A percentile compares a stretch with the other conserved stretches of the same genome.
These are phyloP conservation scores for Tenebrosternarchus preto DNA, from an alignment of 2,113 vertebrate species.

Conservation along the genomic window DNA sequence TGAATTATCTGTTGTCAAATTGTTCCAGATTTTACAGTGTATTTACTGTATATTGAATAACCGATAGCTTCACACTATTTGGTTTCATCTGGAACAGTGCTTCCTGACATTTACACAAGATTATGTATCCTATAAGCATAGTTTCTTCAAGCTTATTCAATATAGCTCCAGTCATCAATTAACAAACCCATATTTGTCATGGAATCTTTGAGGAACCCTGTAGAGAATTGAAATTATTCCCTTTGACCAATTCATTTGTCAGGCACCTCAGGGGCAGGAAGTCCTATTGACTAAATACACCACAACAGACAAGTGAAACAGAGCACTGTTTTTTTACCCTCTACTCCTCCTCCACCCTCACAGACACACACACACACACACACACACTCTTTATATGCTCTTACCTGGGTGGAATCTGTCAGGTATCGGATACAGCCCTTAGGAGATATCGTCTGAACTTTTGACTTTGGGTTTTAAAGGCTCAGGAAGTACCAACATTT, in stretches of 20 bases:
- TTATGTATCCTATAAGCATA: conserved; percentile 17
- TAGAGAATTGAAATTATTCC: conserved; percentile 69
- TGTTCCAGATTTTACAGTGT: too few relatives aligned
- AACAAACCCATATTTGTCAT: conserved; percentile 31
- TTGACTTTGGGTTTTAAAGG: conserved; percentile 34
- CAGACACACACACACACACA: conserved; percentile 51
- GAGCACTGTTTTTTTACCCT: conserved; percentile 58
- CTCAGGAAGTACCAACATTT: neutral
- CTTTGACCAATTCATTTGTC: conserved; percentile 70
- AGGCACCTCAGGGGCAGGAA: conserved; percentile 73
- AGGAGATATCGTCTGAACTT: conserved; percentile 65
- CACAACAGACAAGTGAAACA: conserved; percentile 74
- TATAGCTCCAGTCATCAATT: neutral
- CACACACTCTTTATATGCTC: conserved; percentile 50
- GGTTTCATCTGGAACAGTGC: too few relatives aligned
- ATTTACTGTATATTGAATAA: too few relatives aligned
- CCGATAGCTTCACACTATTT: too few relatives aligned
- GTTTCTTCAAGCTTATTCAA: neutral
- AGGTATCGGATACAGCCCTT: conserved; percentile 74
- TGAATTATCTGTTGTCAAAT: too few relatives aligned
- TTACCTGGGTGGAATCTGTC: conserved; percentile 67
- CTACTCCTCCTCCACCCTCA: conserved; percentile 47
- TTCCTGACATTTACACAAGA: conserved; percentile 19
- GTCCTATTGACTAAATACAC: conserved; percentile 74
- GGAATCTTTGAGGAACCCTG: conserved; percentile 18